These are phyloP conservation scores for Ceratina japonica DNA, from an alignment of 1,140 invertebrate species.

Conservation along the genomic window DNA sequence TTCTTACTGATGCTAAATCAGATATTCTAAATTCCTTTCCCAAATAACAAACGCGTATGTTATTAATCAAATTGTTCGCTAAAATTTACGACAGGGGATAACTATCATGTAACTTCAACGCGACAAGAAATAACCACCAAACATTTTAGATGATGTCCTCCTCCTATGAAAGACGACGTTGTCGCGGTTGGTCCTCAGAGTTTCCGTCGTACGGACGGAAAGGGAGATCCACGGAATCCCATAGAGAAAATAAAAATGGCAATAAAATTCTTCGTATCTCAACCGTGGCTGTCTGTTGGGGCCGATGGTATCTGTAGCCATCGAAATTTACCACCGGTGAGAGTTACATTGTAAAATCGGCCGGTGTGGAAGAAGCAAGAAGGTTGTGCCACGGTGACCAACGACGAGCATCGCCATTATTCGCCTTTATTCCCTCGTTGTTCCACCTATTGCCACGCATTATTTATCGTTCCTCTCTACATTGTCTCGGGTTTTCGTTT, in stretches of 20 bases:
- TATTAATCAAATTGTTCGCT: slow-evolving; percentile 45
- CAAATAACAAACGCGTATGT: background rate
- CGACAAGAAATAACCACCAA: slow-evolving; percentile 38
- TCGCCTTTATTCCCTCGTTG: slow-evolving; percentile 56
- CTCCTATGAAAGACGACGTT: slow-evolving; percentile 56
- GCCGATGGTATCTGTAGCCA: slow-evolving; percentile 49
- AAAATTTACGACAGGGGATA: slow-evolving; percentile 19
- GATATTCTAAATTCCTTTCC: background rate
- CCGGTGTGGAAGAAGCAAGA: background rate
- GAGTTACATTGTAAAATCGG: slow-evolving; percentile 39
- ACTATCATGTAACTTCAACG: slow-evolving; percentile 3
- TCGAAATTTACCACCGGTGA: slow-evolving; percentile 52
- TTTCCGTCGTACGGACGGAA: slow-evolving; percentile 36
- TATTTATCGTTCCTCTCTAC: slow-evolving; percentile 53
- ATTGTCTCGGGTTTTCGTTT: slow-evolving; percentile 43
- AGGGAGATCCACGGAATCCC: background rate
- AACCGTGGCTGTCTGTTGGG: slow-evolving; percentile 5
- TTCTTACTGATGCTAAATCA: background rate
- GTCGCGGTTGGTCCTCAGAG: slow-evolving; percentile 25
- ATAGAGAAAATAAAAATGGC: slow-evolving; percentile 52
- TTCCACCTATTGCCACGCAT: slow-evolving; percentile 56
- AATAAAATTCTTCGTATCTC: slow-evolving; percentile 55
- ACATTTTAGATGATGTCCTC: slow-evolving; percentile 27
- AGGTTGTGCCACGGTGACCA: slow-evolving; percentile 28
- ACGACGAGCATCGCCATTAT: slow-evolving; percentile 54